A percentile compares a stretch with the other conserved stretches of the same genome.
Conservation (phyloP, 2,113 vertebrate species). For the Oncorhynchus gorbuscha region DNA sequence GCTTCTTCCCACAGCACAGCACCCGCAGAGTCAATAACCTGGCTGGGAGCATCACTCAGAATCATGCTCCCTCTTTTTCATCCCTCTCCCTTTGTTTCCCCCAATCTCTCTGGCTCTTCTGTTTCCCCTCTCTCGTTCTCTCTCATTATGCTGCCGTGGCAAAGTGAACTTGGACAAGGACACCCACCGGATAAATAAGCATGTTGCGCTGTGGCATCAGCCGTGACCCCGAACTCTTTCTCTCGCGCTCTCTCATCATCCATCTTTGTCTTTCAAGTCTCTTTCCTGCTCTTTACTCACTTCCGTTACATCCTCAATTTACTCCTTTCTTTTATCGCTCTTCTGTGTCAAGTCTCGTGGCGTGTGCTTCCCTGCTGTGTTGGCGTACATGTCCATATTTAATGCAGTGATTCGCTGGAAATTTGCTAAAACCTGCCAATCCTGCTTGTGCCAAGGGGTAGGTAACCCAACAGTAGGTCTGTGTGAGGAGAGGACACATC, state of each 20-base stretch:
- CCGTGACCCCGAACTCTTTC: not conserved
- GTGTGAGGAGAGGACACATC: not conserved
- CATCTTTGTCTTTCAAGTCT: not conserved
- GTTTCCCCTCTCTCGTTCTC: not conserved
- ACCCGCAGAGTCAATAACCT: not conserved
- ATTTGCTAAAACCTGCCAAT: not conserved
- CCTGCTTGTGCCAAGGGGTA: conserved; percentile 7
- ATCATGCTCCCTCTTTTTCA: not conserved
- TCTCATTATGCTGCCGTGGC: not conserved
- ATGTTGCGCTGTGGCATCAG: not conserved
- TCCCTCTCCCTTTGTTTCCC: not conserved
- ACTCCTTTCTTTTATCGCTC: not conserved
- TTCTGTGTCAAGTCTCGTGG: not conserved
- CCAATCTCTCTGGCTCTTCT: not conserved
- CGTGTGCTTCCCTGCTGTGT: not conserved
- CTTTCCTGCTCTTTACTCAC: not conserved
- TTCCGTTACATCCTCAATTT: not conserved
- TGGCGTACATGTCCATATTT: not conserved
- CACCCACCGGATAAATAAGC: not conserved
- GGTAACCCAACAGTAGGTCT: not conserved
- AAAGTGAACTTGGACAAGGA: conserved; percentile 1
- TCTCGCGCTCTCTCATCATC: not conserved
- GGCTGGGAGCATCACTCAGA: not conserved
- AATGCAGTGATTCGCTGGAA: not conserved
- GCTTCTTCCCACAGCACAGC: not conserved